Evolutionary conservation across 2,113 vertebrate genomes (phyloP).

Genomic region (Eptatretus burgeri): DNA sequence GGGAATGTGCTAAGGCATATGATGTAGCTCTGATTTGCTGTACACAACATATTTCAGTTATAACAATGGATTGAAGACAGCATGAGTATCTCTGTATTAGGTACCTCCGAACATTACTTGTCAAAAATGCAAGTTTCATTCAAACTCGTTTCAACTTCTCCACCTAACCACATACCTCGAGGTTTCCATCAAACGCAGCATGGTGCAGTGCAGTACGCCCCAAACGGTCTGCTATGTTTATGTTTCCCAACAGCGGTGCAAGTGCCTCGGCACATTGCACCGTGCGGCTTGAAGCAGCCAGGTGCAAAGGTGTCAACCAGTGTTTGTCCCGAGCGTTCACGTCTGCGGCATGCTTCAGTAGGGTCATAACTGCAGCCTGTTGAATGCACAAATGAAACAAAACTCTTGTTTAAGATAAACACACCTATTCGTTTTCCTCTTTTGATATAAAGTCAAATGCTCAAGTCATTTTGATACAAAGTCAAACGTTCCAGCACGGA

Average conservation of each 20-base stretch:
- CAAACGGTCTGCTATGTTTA: slow-evolving; percentile 43
- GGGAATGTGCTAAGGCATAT: no score
- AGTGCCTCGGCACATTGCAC: slow-evolving; percentile 42
- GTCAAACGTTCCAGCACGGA: no score
- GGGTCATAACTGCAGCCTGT: slow-evolving; percentile 45
- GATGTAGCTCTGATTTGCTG: no score
- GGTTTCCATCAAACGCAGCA: slow-evolving; percentile 48
- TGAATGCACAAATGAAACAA: slow-evolving; percentile 4
- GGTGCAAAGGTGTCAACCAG: slow-evolving; percentile 61
- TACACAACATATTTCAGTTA: no score
- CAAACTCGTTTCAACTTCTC: no score
- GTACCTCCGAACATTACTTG: no score
- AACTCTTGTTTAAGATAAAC: not conserved
- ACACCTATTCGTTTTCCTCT: no score
- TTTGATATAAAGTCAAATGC: no score
- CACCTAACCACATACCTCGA: slow-evolving; percentile 20
- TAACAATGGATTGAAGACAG: no score
- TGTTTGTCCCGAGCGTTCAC: slow-evolving; percentile 52
- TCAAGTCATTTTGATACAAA: no score
- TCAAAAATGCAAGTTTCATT: no score
- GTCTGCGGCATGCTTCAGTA: slow-evolving; percentile 47
- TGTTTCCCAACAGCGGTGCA: slow-evolving; percentile 34
- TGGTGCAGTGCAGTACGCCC: slow-evolving; percentile 70
- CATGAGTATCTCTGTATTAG: no score
- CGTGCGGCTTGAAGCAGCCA: slow-evolving; percentile 59